Base-by-base conservation (phyloP, 2,113 vertebrate genomes). In the Zosterops japonicus region DNA sequence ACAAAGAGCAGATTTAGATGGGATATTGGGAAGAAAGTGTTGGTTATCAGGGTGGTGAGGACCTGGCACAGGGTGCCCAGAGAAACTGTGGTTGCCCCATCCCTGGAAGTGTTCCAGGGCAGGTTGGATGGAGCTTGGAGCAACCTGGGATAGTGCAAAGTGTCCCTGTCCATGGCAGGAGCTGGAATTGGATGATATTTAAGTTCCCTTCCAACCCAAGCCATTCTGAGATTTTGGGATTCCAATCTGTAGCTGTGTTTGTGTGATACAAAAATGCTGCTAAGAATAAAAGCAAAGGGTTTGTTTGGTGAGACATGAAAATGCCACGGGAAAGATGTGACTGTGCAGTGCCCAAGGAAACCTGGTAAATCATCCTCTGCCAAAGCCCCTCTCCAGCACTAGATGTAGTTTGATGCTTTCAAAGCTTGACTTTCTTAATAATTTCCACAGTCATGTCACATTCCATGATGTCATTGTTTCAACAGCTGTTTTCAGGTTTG, bases 401-500 rank as follows among this genome's bases (percentile, higher is more conserved):
- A 25, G 19, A 68, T 65, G 87, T 33, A 95, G 91, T 74, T 84
- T 74, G 91, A 95, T 72, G 92, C 60, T 96, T 97, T 96, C 92
- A 92, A 93, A 97, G 94, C 94, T 82, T 94, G 71, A 92, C 83
- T 96, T 97, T 59, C 87, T 91, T 96, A 96, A 97, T 95, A 94
- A 95, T 98, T 98, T 97, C 90, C 94, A 96, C 72, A 95, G 95
- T 88, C 70, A 59, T 89, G 92, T 94, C 94, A 90, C 85, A 93
- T 94, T 97, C 89, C 95, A 96, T 97, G 97, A 98, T 77, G 94
- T 98, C 97, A 98, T 74, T 98, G 97, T 98, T 98, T 97, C 97
- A 97, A 97, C 98, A 98, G 98, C 98, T 97, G 98, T 95, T 97
- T 97, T 96, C 53, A 94, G 93, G 92, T 94, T 95, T 87, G 52